Percentiles rank a stretch among this genome's conserved stretches.
Conservation (phyloP, 2,888 invertebrate species). For the Acanthosepion lycidas region DNA sequence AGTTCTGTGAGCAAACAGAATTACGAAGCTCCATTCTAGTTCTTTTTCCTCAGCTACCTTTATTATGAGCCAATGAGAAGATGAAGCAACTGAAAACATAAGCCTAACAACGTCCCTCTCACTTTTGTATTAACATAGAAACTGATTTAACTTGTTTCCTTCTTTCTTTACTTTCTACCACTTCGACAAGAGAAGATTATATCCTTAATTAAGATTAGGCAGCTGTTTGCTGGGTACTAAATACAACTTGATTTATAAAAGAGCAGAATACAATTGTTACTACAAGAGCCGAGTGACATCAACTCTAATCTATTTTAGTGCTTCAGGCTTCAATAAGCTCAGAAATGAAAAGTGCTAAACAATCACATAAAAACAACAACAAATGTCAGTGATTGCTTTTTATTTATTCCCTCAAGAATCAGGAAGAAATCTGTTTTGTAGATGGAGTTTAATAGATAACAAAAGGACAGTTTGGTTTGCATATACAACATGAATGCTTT, state of each 20-base stretch:
- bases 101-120: background rate
- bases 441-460: no score
- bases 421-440: no score
- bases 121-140: background rate
- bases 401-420: no score
- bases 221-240: background rate
- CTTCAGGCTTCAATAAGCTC: background rate
- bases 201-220: background rate
- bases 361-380: background rate
- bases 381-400: background rate
- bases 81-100: background rate
- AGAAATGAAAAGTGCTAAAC: background rate
- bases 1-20: background rate
- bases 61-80: background rate
- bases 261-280: background rate
- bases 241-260: no score
- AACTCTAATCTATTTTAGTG: background rate
- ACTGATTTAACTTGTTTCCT: background rate
- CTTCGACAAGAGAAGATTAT: background rate
- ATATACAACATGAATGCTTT: no score
- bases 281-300: background rate
- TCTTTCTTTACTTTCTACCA: background rate
- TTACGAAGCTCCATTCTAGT: background rate
- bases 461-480: no score
- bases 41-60: background rate